A percentile compares a stretch with the other conserved stretches of the same genome.
These are phyloP conservation scores for Turritopsis dohrnii DNA, from an alignment of 30 jellyfish, hydroid and myxozoan genomes.

Conservation along the genomic window DNA sequence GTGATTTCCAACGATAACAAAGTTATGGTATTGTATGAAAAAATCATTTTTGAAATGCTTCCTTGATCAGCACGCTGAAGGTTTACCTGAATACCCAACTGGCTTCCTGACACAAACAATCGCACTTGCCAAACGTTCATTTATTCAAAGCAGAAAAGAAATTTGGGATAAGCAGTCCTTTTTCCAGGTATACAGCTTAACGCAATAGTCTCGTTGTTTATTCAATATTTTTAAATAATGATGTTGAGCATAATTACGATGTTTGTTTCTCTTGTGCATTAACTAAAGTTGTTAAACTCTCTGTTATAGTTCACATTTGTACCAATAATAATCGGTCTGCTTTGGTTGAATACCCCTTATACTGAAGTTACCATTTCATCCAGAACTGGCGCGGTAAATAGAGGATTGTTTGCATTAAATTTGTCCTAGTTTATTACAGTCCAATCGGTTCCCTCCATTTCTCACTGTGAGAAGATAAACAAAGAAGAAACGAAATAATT, in stretches of 20 bases:
- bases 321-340: slow-evolving; percentile 34
- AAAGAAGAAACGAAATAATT: too few species aligned
- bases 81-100: slow-evolving; percentile 59
- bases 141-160: slow-evolving; percentile 47
- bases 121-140: slow-evolving; percentile 47
- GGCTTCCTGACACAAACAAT: slow-evolving; percentile 39
- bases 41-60: too few species aligned
- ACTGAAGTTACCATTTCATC: slow-evolving; percentile 32
- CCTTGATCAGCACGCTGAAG: too few species aligned
- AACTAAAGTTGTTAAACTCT: not conserved
- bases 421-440: not conserved
- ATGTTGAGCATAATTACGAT: not conserved
- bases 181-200: slow-evolving; percentile 35
- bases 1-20: not conserved
- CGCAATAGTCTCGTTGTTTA: not conserved
- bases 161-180: slow-evolving; percentile 51
- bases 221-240: not conserved
- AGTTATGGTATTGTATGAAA: too few species aligned
- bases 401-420: not conserved
- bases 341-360: slow-evolving; percentile 62
- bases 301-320: slow-evolving; percentile 35
- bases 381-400: slow-evolving; percentile 52
- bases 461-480: not conserved
- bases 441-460: not conserved
- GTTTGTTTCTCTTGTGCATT: not conserved